Evolutionary conservation across 1,140 invertebrate species (phyloP), one percentile per base, ranked within the genome.

Genomic region (Pristionchus pacificus): DNA sequence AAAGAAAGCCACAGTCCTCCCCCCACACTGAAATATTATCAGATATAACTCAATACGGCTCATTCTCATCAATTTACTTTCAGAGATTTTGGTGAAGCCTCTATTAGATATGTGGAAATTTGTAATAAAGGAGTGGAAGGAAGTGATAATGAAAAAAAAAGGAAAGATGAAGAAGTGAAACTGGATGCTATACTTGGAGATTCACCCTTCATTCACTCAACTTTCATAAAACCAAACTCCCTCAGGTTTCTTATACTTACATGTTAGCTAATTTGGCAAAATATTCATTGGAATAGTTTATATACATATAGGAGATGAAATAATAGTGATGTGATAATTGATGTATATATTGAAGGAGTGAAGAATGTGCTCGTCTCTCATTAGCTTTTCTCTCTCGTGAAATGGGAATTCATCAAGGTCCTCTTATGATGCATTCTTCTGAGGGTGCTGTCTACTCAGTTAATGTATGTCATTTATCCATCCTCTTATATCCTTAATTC

Each of bases 111-210:
- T 83, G 91, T 93, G 69, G 89, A 88, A 71, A 86, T 93, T 55
- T 88, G 90, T 81, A 93, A 93, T 86, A 88, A 88, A 82, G 76
- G 93, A 93, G 88, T 93, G 93, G 87, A 89, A 92, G 85, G 90
- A 92, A 81, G 92, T 92, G 88, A 91, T 93, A 85, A 19, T 58
- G 31, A 64, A 30, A 27, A n/a, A 33, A 30, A 29, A 27, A 24
- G 14, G 13, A 30, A 10, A 30, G 55, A 65, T 29, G 25, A 57
- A n/a, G 55, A 57, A 57, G 15, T 30, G n/a, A 27, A n/a, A 27
- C n/a, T 27, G 60, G 60, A 61, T 61, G 25, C 6, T 10, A 27
- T 61, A 10, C 60, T 61, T 61, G 29, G 29, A 30, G 15, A 61
- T 61, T 27, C 29, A 10, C n/a, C n/a, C 6, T 49, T 49, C 38